A percentile compares a stretch with the other conserved stretches of the same genome.
phyloP scores from a whole-genome alignment of 2,888 invertebrate species.

The Panopea generosa region DNA sequence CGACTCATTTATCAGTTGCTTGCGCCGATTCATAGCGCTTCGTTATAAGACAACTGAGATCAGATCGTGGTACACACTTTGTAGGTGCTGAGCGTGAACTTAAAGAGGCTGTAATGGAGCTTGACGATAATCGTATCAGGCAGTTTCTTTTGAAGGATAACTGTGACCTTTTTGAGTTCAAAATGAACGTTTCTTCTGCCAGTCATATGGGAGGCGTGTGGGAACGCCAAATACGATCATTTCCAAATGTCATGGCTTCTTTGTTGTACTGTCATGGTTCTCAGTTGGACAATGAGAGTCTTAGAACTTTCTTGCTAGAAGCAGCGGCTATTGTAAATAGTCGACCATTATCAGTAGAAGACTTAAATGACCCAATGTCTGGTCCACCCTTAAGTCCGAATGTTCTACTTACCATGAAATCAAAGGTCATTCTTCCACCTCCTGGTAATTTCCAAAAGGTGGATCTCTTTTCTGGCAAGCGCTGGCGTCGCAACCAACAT shows the following conservation, averaged over 20 bases:
- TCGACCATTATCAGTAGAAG: slow-evolving; percentile 51
- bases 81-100: slow-evolving; percentile 57
- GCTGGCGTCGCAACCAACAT: slow-evolving; percentile 61
- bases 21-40: slow-evolving; percentile 56
- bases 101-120: slow-evolving; percentile 33
- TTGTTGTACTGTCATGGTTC: slow-evolving; percentile 33
- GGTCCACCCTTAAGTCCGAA: slow-evolving; percentile 62
- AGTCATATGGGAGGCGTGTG: slow-evolving; percentile 72
- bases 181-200: slow-evolving; percentile 65
- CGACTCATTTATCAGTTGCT: slow-evolving; percentile 63
- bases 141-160: slow-evolving; percentile 28
- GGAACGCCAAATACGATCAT: slow-evolving; percentile 69
- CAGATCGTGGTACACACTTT: slow-evolving; percentile 61
- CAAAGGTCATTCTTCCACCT: slow-evolving; percentile 43
- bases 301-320: slow-evolving; percentile 58
- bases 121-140: slow-evolving; percentile 12
- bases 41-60: slow-evolving; percentile 46
- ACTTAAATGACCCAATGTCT: slow-evolving; percentile 46
- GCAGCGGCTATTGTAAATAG: slow-evolving; percentile 54
- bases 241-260: slow-evolving; percentile 51
- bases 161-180: slow-evolving; percentile 42
- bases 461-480: slow-evolving; percentile 53
- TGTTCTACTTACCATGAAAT: slow-evolving; percentile 58
- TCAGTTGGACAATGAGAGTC: slow-evolving; percentile 51
- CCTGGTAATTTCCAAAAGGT: slow-evolving; percentile 55